Evolutionary conservation across 2,113 vertebrate genomes (phyloP).

Genomic region (Lucifuga dentata): DNA sequence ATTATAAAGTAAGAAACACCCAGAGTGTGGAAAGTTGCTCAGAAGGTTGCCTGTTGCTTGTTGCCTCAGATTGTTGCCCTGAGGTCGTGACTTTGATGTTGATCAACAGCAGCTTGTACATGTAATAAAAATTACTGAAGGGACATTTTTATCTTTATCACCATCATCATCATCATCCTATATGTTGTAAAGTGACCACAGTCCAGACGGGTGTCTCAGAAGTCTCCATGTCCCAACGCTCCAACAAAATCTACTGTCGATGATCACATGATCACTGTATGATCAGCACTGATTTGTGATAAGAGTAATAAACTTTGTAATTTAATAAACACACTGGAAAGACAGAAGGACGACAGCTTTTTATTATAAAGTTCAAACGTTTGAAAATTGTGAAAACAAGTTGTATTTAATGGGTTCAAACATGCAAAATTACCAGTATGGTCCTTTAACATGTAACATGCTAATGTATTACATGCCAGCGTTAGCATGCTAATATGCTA

Average conservation of each 20-base stretch:
- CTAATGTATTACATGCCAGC: no score
- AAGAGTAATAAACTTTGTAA: conserved; percentile 74
- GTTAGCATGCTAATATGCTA: no score
- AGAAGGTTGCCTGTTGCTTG: no score
- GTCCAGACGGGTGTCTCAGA: conserved; percentile 42
- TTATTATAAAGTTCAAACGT: no score
- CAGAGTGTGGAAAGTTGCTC: no score
- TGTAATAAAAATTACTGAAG: not conserved
- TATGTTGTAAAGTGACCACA: conserved; percentile 60
- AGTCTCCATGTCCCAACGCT: conserved; percentile 42
- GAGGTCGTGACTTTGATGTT: no score
- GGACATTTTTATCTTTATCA: conserved; percentile 35
- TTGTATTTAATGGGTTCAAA: no score
- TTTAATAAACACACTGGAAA: conserved; percentile 81
- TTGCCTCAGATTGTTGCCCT: no score
- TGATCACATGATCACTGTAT: conserved; percentile 38
- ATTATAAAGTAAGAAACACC: no score
- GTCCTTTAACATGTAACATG: no score
- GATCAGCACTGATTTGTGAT: conserved; percentile 61
- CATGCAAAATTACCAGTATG: no score
- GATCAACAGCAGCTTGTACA: conserved; percentile 3
- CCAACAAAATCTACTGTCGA: conserved; percentile 34
- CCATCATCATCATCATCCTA: conserved; percentile 33
- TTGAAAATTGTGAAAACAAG: no score
- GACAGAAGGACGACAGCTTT: not conserved